Base-by-base conservation (phyloP, 2,113 vertebrate genomes). In the Chitala chitala region DNA sequence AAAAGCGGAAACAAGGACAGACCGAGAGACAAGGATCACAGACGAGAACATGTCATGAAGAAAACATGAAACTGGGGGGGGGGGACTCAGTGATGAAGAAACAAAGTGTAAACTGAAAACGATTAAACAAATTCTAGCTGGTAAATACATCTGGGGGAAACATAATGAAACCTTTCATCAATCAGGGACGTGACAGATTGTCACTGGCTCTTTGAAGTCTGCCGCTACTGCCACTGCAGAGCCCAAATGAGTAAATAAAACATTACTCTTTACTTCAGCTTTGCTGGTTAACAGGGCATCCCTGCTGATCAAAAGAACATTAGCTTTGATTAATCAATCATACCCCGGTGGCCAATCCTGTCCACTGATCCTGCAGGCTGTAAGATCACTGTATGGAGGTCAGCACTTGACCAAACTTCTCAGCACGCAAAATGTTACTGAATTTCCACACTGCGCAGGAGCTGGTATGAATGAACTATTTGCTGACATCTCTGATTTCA, bases 281-380 rank as follows among this genome's bases (percentile, higher is more conserved):
- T 54, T 9, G 48, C 75, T 50, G 66, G 76, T 87, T 80, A 80
- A 85, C 80, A 73, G 81, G 77, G 77, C 78, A 72, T 77, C 71
- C 65, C 71, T 6, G 64, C 77, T 79, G 84, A 86, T 87, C 87
- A 88, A 85, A 86, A 83, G 82, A 80, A 83, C 78, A 83, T 84
- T 83, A 79, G 82, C 84, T 86, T 87, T 86, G 81, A 88, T 88
- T 83, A 87, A 87, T 88, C 84, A 81, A 87, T 88, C 87, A 79
- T 84, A 79, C 81, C 77, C 82, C 46, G 54, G 80, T 73, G 74
- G 77, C 79, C 82, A 78, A 72, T 86, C 81, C 82, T 75, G 77
- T 73, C 77, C 70, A 87, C 82, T 80, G 81, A 84, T 82, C 78
- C 61, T 31, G 65, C 74, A 7, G 75, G 76, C 64, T 48, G 72